Percentiles rank a stretch among this genome's conserved stretches.
phyloP scores from a whole-genome alignment of 2,113 vertebrate genomes.

The Mugil cephalus region DNA sequence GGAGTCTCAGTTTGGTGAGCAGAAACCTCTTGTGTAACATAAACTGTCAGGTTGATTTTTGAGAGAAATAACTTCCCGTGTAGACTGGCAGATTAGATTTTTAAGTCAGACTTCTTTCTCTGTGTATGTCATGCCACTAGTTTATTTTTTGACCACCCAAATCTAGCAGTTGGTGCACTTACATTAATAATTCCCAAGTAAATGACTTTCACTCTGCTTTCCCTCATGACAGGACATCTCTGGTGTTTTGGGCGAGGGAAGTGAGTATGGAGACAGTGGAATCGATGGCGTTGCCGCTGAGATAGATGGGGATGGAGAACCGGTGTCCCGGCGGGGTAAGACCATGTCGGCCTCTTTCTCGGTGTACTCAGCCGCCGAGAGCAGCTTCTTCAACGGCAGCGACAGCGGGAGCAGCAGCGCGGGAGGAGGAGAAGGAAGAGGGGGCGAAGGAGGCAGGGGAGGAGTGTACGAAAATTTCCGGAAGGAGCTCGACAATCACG shows the following conservation, averaged over 20 bases:
- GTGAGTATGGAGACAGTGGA: slow-evolving; percentile 95
- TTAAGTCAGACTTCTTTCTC: neutral
- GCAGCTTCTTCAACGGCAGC: slow-evolving; percentile 90
- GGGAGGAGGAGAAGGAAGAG: slow-evolving; percentile 85
- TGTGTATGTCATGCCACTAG: neutral
- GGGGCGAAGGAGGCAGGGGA: slow-evolving; percentile 83
- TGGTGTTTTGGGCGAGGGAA: slow-evolving; percentile 87
- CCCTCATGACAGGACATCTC: slow-evolving; percentile 88
- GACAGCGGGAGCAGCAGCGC: slow-evolving; percentile 94
- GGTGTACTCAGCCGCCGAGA: slow-evolving; percentile 83
- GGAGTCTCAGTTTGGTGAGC: slow-evolving; percentile 33
- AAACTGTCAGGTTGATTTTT: slow-evolving; percentile 19
- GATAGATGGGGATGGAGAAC: slow-evolving; percentile 81
- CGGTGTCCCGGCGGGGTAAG: slow-evolving; percentile 91
- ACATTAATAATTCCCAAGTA: neutral
- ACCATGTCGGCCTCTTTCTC: slow-evolving; percentile 95
- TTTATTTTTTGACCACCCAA: slow-evolving; percentile 3
- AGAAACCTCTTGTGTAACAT: neutral
- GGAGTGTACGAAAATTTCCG: slow-evolving; percentile 96
- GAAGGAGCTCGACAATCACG: slow-evolving; percentile 89
- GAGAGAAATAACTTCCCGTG: slow-evolving; percentile 11
- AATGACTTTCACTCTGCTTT: slow-evolving; percentile 20
- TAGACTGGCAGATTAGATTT: slow-evolving; percentile 11
- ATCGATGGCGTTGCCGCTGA: slow-evolving; percentile 92
- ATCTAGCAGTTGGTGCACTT: neutral